These are phyloP conservation scores for Melospiza melodia DNA, from an alignment of 2,113 vertebrate genomes.

Conservation along the genomic window DNA sequence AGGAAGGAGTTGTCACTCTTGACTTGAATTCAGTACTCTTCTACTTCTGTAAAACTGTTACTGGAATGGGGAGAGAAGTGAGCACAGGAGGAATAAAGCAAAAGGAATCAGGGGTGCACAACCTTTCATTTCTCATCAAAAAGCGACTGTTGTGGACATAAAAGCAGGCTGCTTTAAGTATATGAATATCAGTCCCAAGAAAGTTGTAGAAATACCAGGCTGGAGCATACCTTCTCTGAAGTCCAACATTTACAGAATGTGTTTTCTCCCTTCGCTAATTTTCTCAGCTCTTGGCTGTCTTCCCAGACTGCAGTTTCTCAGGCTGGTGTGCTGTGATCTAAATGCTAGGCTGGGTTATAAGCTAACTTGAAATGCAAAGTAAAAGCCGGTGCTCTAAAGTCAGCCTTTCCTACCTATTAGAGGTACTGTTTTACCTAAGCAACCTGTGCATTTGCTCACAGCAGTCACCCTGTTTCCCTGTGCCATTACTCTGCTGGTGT, in stretches of 20 bases:
- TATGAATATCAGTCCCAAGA: constrained; percentile 23
- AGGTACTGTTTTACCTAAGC: not conserved
- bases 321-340: not conserved
- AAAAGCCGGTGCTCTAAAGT: not conserved
- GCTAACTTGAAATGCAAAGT: not conserved
- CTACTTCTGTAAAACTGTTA: not conserved
- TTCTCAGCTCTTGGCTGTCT: constrained; percentile 46
- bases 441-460: not conserved
- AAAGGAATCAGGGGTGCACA: constrained; percentile 9
- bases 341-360: not conserved
- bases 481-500: not conserved
- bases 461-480: not conserved
- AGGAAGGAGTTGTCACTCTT: not conserved
- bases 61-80: not conserved
- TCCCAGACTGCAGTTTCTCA: constrained; percentile 42
- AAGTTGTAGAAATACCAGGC: constrained; percentile 19
- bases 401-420: not conserved
- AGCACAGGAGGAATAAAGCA: not conserved
- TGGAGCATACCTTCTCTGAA: constrained; percentile 15
- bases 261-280: constrained; percentile 51
- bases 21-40: not conserved
- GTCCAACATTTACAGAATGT: constrained; percentile 21
- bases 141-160: constrained; percentile 3
- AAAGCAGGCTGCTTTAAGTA: constrained; percentile 4
- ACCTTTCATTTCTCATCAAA: constrained; percentile 25